Conservation (phyloP, 2,888 invertebrate genomes). For the Andrena fulva region DNA sequence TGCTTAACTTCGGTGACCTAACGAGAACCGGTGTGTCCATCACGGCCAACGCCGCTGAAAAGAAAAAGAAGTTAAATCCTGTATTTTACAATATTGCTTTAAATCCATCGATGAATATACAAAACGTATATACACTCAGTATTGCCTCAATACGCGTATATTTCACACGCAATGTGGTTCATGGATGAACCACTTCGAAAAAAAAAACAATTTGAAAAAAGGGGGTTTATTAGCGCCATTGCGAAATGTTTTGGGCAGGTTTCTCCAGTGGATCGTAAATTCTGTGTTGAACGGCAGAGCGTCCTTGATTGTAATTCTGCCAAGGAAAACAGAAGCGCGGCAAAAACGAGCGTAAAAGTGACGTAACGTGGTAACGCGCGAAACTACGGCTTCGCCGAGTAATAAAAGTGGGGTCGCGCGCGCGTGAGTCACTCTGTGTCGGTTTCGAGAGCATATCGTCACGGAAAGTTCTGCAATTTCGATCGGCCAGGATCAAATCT, state of each 20-base stretch:
- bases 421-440: slow-evolving; percentile 60
- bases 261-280: slow-evolving; percentile 23
- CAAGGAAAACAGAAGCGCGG: slow-evolving; percentile 15
- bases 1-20: too few relatives aligned
- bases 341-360: slow-evolving; percentile 51
- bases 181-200: neutral
- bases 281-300: slow-evolving; percentile 11
- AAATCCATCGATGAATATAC: neutral
- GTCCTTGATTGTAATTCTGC: slow-evolving; percentile 36
- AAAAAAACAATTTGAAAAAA: neutral
- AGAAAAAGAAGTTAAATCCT: too few relatives aligned
- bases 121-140: neutral
- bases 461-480: slow-evolving; percentile 42
- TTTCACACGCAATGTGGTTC: neutral
- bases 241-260: slow-evolving; percentile 26
- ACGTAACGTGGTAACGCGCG: slow-evolving; percentile 49
- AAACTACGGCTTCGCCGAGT: slow-evolving; percentile 44
- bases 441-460: slow-evolving; percentile 55
- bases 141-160: neutral
- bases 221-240: neutral
- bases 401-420: slow-evolving; percentile 49
- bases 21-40: too few relatives aligned
- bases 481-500: slow-evolving; percentile 19
- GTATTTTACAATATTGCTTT: neutral
- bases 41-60: too few relatives aligned